A percentile compares a stretch with the other conserved stretches of the same genome.
phyloP scores from a whole-genome alignment of 2,888 invertebrate genomes.

The Stictocephala bisonia region DNA sequence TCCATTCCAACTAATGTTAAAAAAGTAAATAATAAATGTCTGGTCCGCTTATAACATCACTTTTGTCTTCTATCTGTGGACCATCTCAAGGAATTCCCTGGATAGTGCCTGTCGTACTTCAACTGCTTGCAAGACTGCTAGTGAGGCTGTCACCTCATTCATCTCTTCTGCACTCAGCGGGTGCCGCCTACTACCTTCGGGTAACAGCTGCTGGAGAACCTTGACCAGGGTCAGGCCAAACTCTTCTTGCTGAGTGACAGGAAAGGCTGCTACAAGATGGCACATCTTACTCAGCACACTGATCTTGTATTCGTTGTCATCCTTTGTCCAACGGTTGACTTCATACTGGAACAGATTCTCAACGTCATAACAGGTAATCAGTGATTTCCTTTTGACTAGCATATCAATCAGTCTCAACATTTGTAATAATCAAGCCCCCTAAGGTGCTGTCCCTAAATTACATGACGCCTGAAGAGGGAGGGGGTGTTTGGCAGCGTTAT shows the following conservation, averaged over 20 bases:
- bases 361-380: not conserved
- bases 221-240: not conserved
- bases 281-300: constrained; percentile 25
- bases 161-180: constrained; percentile 7
- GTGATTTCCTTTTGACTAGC: too few species aligned
- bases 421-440: too few species aligned
- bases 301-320: constrained; percentile 25
- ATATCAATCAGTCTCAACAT: too few species aligned
- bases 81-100: constrained; percentile 9
- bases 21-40: too few species aligned
- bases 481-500: too few species aligned
- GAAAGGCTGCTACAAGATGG: not conserved
- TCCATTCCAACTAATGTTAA: too few species aligned
- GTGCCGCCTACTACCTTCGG: constrained; percentile 14
- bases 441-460: too few species aligned
- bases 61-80: constrained; percentile 17
- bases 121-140: not conserved
- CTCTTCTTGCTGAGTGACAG: not conserved
- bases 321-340: constrained; percentile 19
- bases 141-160: not conserved
- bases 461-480: too few species aligned
- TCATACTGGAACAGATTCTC: not conserved
- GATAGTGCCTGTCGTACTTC: not conserved
- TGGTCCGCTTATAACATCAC: too few species aligned
- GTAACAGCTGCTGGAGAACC: constrained; percentile 1